Base-by-base conservation (phyloP, 2,113 vertebrate species). In the Apteryx owenii region DNA sequence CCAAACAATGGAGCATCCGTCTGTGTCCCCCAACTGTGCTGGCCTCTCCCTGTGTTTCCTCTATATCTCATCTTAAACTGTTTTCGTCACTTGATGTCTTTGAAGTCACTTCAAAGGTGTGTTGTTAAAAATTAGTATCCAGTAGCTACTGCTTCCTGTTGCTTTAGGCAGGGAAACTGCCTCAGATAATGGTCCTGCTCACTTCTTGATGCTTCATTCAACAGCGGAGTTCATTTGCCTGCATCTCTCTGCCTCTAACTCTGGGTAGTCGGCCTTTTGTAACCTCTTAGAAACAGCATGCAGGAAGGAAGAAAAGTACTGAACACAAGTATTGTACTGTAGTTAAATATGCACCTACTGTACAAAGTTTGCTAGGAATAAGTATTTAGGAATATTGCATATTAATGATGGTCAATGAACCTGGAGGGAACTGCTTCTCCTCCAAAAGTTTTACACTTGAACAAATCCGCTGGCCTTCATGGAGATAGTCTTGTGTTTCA, bases 101-200 rank as follows among this genome's bases (percentile, higher is more conserved):
- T 95, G 89, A 96, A 95, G 77, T 93, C 44, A 78, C 86, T 96
- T 95, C 83, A 96, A 90, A 95, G 65, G 40, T 95, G 64, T 90
- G 20, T 65, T 90, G 72, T 84, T 93, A 86, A 84, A 90, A 90
- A 86, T 81, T 84, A 66, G 84, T 81, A 70, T 53, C 80, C 76
- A 83, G 40, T 66, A 75, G 44, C 50, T 71, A 23, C 90, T 73
- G 51, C 18, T 78, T 93, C 64, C 36, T 95, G 51, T 86, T 81
- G 80, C 77, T 89, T 71, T 42, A 89, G 72, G 60, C 69, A 93
- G 51, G 69, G n/a, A 78, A 81, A 78, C 33, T 81, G 64, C 80
- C 94, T 60, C 36, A 60, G 90, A 72, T 81, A 31, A 62, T 89
- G 44, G 68, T 86, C 64, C 58, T 92, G 76, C 40, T 96, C 25